Conservation (phyloP, 2,888 invertebrate species). For the Teleiodes luculella region DNA sequence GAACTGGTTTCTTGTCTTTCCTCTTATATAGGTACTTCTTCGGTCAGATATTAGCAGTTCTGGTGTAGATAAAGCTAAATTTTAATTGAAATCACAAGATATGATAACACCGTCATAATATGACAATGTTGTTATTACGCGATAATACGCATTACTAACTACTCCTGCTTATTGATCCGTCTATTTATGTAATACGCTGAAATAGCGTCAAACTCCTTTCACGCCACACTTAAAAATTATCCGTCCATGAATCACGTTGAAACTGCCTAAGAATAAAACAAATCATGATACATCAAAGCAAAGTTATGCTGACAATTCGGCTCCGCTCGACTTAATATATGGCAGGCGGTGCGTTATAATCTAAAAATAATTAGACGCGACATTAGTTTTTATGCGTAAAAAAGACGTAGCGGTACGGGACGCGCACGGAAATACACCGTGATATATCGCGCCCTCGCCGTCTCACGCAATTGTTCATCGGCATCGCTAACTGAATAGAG, state of each 20-base stretch:
- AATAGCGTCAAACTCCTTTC: conserved; percentile 33
- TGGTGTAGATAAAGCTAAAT: no score
- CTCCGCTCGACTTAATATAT: conserved; percentile 72
- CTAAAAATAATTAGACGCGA: conserved; percentile 78
- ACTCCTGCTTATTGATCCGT: no score
- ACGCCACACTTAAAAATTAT: conserved; percentile 69
- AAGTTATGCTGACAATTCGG: conserved; percentile 78
- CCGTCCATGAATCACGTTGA: conserved; percentile 69
- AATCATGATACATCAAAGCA: conserved; percentile 75
- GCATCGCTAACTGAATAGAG: conserved; percentile 44
- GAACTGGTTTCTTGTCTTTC: not conserved
- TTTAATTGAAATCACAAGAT: not conserved
- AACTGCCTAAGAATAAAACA: conserved; percentile 73
- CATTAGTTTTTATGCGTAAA: conserved; percentile 78
- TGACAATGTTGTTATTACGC: conserved; percentile 53
- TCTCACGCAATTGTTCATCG: conserved; percentile 60
- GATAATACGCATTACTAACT: conserved; percentile 26
- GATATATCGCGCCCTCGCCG: conserved; percentile 64
- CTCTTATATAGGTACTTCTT: not conserved
- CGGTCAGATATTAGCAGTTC: not conserved
- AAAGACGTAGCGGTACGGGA: conserved; percentile 64
- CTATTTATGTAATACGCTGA: no score
- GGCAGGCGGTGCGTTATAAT: conserved; percentile 75
- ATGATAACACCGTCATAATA: conserved; percentile 51
- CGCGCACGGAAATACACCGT: conserved; percentile 69